Base-by-base conservation (phyloP, 2,888 invertebrate species). In the Dasysyrphus tricinctus region DNA sequence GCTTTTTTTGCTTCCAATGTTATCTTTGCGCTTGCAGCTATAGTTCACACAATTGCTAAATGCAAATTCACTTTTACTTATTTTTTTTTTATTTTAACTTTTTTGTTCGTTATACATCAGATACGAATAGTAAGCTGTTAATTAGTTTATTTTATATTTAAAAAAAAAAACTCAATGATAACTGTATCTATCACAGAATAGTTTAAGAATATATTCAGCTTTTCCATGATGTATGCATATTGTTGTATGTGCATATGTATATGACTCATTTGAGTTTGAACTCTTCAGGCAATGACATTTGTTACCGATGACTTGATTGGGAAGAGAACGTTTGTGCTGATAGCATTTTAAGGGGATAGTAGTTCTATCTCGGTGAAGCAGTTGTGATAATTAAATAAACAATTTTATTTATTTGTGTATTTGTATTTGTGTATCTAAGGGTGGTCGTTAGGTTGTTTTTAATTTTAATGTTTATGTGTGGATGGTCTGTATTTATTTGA, bases 31-130 rank as follows among this genome's bases (percentile, higher is more conserved):
- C 34, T 65, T 65, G 44, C 47, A 65, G 47, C 12, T 65, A 32
- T 24, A 29, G 59, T 19, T 59, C 54, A 56, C 39, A 56, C 56
- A 56, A 57, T 57, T 32, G 56, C 44, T 24, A 51, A 49, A 59
- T 59, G 24, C 19, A 73, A 51, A 51, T 74, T 61, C 73, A 51
- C 39, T 61, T 16, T 72, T 47, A 54, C 39, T 29, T 24, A 3
- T 24, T 34, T 59, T 49, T 39, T 70, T n/a, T n/a, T 29, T 9
- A 19, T 2, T 47, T 16, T 32, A 24, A 24, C 54, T 29, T 8
- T 32, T 32, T 16, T n/a, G n/a, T 44, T 2, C 19, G 12, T 12
- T 5, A 11, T 56, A 56, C 9, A 59, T 16, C 14, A 34, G 34
- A 57, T 34, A 57, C 47, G 47, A 11, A 34, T n/a, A 34, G 32